Evolutionary conservation across 2,113 vertebrate species (phyloP).

Genomic region (Apodemus sylvaticus): DNA sequence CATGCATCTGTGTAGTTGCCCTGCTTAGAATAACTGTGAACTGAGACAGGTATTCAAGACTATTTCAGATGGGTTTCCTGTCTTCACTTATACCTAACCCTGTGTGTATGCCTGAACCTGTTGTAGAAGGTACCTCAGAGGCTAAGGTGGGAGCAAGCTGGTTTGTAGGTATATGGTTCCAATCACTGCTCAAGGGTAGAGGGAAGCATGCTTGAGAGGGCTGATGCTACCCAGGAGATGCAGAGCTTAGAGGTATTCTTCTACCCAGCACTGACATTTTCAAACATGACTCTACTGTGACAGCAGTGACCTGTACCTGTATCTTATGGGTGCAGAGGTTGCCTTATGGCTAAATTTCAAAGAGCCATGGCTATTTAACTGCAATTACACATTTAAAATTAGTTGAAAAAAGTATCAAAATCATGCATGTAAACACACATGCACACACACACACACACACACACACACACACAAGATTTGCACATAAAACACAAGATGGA

Average conservation of each 20-base stretch:
- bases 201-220: rapidly evolving
- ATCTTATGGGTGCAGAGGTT: no score
- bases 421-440: background rate
- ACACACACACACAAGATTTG: no score
- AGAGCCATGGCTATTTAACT: background rate
- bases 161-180: rapidly evolving
- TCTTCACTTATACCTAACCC: background rate
- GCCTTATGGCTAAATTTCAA: background rate
- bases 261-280: background rate
- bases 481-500: background rate
- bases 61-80: background rate
- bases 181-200: no score
- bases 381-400: background rate
- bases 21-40: background rate
- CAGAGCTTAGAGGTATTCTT: rapidly evolving
- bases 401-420: background rate
- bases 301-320: background rate
- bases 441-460: no score
- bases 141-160: no score
- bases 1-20: no score
- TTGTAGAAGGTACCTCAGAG: background rate
- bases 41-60: background rate
- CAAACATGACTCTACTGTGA: background rate
- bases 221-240: rapidly evolving
- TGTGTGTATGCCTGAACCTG: background rate